Evolutionary conservation across 1,140 invertebrate genomes (phyloP).

Genomic region (Archegozetes longisetosus): DNA sequence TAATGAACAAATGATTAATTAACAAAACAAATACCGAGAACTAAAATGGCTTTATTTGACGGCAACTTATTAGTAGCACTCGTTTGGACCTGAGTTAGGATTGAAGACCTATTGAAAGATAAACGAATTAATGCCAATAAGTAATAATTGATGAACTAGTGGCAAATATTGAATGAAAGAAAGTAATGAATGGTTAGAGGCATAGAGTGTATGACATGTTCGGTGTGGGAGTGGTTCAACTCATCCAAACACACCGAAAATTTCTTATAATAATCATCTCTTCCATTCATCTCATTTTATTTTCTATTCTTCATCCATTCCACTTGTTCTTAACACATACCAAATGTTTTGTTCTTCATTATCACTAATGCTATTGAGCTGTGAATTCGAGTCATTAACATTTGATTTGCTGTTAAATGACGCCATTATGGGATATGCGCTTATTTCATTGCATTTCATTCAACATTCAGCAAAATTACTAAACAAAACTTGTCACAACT

Average conservation of each 20-base stretch:
- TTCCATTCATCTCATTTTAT: neutral
- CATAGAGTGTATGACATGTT: no score
- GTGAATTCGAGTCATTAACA: neutral
- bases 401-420: constrained; percentile 9
- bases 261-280: neutral
- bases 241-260: no score
- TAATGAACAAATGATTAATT: neutral
- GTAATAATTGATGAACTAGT: no score
- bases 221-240: no score
- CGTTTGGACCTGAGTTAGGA: constrained; percentile 36
- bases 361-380: neutral
- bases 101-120: constrained; percentile 32
- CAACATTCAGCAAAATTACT: neutral
- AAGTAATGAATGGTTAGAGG: no score
- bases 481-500: neutral
- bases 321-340: neutral
- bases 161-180: no score
- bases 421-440: neutral
- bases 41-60: constrained; percentile 34
- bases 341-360: constrained; percentile 6
- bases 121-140: constrained; percentile 4
- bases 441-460: neutral
- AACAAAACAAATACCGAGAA: constrained; percentile 30
- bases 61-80: constrained; percentile 34
- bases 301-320: neutral